phyloP scores from a whole-genome alignment of 1,140 invertebrate genomes.

The Thalassaphorura encarpata region DNA sequence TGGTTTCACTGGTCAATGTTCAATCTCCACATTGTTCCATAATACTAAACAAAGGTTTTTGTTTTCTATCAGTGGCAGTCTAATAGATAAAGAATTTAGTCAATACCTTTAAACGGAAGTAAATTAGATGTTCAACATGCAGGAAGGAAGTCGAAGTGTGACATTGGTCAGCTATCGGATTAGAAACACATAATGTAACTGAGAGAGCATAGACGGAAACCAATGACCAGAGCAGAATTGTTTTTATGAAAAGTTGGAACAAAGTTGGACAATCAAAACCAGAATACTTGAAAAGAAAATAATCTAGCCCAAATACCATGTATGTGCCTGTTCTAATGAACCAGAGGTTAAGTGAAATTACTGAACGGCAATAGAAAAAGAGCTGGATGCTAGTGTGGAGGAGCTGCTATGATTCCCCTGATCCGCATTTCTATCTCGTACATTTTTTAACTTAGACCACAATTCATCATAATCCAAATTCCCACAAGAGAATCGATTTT shows the following conservation, averaged over 20 bases:
- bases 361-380: conserved; percentile 28
- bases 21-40: too few species aligned
- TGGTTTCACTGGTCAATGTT: too few species aligned
- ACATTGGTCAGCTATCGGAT: too few species aligned
- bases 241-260: neutral
- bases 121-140: too few species aligned
- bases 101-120: too few species aligned
- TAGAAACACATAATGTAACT: too few species aligned
- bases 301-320: neutral
- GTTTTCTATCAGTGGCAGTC: too few species aligned
- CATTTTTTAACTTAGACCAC: conserved; percentile 16
- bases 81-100: too few species aligned
- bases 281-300: neutral
- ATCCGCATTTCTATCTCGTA: conserved; percentile 18
- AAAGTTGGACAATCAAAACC: neutral
- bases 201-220: too few species aligned
- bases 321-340: neutral
- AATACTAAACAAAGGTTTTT: too few species aligned
- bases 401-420: conserved; percentile 22
- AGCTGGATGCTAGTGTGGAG: conserved; percentile 27
- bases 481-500: conserved; percentile 20
- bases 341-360: conserved; percentile 5
- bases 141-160: too few species aligned
- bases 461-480: conserved; percentile 23
- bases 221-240: too few species aligned